Evolutionary conservation across 2,888 invertebrate genomes (phyloP).

Genomic region (Trachelus iudaicus): DNA sequence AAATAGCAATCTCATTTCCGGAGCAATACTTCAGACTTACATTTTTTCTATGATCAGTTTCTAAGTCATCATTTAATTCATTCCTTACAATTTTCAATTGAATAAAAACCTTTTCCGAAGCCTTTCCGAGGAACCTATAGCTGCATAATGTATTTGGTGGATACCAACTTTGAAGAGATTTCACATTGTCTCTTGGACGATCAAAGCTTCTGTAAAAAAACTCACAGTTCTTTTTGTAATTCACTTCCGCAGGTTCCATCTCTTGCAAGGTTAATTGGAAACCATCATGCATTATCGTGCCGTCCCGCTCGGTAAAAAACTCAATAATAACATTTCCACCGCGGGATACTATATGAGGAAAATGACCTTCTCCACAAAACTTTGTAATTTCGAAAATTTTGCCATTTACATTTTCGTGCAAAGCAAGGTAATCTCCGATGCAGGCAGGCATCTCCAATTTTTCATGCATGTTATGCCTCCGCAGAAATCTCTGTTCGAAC

Average conservation of each 20-base stretch:
- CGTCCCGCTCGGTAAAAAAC: slow-evolving; percentile 49
- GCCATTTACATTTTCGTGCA: slow-evolving; percentile 49
- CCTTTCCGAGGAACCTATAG: slow-evolving; percentile 50
- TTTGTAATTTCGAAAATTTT: slow-evolving; percentile 47
- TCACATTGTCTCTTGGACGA: slow-evolving; percentile 31
- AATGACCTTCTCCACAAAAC: slow-evolving; percentile 51
- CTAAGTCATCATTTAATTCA: slow-evolving; percentile 28
- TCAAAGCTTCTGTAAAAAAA: slow-evolving; percentile 40
- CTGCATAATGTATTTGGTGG: slow-evolving; percentile 34
- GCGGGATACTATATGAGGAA: slow-evolving; percentile 50
- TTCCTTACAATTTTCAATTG: slow-evolving; percentile 50
- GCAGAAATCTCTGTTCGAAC: slow-evolving; percentile 29
- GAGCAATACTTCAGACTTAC: slow-evolving; percentile 42
- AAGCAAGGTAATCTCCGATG: slow-evolving; percentile 50
- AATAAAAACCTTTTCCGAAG: slow-evolving; percentile 51
- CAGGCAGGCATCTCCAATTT: slow-evolving; percentile 37
- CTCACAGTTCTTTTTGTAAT: slow-evolving; percentile 37
- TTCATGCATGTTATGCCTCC: slow-evolving; percentile 30
- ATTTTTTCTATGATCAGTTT: slow-evolving; percentile 30
- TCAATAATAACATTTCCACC: slow-evolving; percentile 50
- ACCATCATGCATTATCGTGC: slow-evolving; percentile 55
- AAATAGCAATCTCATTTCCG: slow-evolving; percentile 54
- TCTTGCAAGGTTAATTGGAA: slow-evolving; percentile 53
- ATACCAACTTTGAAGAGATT: slow-evolving; percentile 52
- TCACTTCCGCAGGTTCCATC: slow-evolving; percentile 19